Conservation (phyloP, 2,797 vertebrate genomes). For the Pyrocephalus nanus region DNA sequence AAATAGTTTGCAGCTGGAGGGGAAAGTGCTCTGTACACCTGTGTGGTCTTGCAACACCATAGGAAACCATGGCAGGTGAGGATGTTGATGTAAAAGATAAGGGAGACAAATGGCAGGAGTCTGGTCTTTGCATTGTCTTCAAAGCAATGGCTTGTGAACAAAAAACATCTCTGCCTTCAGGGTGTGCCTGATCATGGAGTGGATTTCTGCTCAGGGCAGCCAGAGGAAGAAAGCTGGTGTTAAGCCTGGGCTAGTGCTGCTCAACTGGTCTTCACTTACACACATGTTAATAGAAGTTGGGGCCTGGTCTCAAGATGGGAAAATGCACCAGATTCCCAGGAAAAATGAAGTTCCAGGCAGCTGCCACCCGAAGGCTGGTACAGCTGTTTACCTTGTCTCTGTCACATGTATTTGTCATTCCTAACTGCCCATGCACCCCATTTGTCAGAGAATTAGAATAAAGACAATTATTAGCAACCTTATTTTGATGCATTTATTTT, state of each 20-base stretch:
- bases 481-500: background rate
- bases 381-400: background rate
- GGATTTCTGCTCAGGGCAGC: background rate
- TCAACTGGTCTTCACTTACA: background rate
- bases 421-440: background rate
- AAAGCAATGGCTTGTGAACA: background rate
- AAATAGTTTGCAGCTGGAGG: background rate
- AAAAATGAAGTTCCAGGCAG: background rate
- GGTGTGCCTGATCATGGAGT: background rate
- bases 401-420: rapidly evolving
- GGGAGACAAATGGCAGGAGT: background rate
- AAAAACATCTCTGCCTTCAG: background rate
- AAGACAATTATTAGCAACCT: background rate
- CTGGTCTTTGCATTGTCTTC: background rate
- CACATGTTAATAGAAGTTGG: rapidly evolving
- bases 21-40: background rate
- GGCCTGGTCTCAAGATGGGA: background rate
- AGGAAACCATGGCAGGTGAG: background rate
- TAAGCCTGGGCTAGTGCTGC: background rate
- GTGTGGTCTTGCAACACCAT: background rate
- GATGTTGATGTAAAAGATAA: background rate
- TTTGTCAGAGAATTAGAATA: background rate
- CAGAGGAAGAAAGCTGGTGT: background rate
- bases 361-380: background rate
- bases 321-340: background rate